Base-by-base conservation (phyloP, 2,888 invertebrate genomes). In the Agrilus cyanescens region DNA sequence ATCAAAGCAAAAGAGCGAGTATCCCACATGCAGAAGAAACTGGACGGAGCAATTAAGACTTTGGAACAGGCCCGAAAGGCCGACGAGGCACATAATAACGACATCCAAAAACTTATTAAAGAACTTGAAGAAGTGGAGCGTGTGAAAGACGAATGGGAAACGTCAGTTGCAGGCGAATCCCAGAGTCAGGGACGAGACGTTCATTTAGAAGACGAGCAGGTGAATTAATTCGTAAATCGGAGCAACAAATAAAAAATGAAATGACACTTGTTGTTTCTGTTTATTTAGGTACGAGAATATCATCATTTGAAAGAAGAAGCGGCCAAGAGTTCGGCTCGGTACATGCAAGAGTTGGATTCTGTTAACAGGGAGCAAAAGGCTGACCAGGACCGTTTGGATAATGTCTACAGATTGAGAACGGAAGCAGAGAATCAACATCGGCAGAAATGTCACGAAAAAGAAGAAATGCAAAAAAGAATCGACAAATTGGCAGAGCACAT, bases 1-100 rank as follows among this genome's bases (percentile, higher is more conserved):
- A 96, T 97, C 41, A 96, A 96, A 66, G 90, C 95, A 0, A 96
- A 97, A 64, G 96, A 93, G 62, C 83, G 91, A 42, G 94, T 95
- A 1, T 80, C 90, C 0, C 95, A 96, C 70, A 90, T 94, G 68
- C 87, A 90, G 61, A 96, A 96, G 66, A 97, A 96, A 66, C 70
- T 94, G 12, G 88, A 90, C 55, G 84, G 88, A 3, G 86, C 94
- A 0, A 75, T 82, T 15, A 95, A 94, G 69, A 93, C 91, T 0
- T 65, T 94, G 42, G 86, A 89, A 48, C 87, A 91, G 53, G 93
- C 95, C 0, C 76, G 82, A 44, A 90, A 90, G 61, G 91, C 93
- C 0, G 85, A 95, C 60, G 88, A 91, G 56, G 88, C 90, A 0
- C 93, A 93, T 60, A 85, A 86, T 66, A 80, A 83, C 3, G 91